Conservation (phyloP, 2,113 vertebrate species). For the Gambusia affinis region DNA sequence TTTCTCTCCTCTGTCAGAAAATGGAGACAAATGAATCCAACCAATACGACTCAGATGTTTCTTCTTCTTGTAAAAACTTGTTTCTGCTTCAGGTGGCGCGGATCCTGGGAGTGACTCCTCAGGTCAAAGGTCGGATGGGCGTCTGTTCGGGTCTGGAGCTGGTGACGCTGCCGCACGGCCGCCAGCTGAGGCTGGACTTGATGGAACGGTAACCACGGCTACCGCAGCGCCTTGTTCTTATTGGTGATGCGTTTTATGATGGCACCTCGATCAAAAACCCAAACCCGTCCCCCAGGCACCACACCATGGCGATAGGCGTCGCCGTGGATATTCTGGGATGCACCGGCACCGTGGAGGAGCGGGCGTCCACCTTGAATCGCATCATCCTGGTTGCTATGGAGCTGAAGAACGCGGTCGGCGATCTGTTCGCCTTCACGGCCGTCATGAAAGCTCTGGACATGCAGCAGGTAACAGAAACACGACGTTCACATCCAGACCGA, state of each 20-base stretch:
- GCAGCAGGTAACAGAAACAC: constrained; percentile 86
- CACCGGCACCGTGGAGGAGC: constrained; percentile 89
- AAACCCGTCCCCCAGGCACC: constrained; percentile 80
- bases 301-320: constrained; percentile 93
- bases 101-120: constrained; percentile 88
- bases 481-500: not conserved
- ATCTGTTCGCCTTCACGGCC: constrained; percentile 93
- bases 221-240: not conserved
- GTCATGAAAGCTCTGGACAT: constrained; percentile 97
- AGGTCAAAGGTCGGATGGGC: constrained; percentile 88
- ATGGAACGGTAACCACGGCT: constrained; percentile 87
- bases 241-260: not conserved
- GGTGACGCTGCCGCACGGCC: constrained; percentile 90
- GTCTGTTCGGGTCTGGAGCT: constrained; percentile 92
- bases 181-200: constrained; percentile 92
- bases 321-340: constrained; percentile 96
- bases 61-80: constrained; percentile 6
- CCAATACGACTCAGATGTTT: too few species aligned
- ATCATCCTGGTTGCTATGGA: constrained; percentile 93
- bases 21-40: too few species aligned
- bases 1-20: too few species aligned
- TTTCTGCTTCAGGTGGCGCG: constrained; percentile 85
- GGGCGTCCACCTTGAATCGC: constrained; percentile 88
- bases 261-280: too few species aligned
- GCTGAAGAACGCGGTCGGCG: constrained; percentile 91